These are phyloP conservation scores for Neosilurus hyrtlii DNA, from an alignment of 2,797 vertebrate species.

Conservation along the genomic window DNA sequence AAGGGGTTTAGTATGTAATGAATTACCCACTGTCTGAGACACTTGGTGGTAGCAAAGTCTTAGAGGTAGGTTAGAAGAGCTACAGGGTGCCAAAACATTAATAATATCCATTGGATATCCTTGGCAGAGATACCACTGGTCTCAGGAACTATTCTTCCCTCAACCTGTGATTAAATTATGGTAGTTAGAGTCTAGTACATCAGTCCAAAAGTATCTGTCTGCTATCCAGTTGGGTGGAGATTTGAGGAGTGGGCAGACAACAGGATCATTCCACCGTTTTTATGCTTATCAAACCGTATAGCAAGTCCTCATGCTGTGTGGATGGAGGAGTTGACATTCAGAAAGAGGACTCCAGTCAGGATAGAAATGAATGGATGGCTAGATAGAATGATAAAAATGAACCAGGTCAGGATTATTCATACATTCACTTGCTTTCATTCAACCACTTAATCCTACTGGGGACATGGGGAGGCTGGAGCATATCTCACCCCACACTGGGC, in stretches of 20 bases:
- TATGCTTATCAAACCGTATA: not conserved
- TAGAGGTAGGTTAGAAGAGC: not conserved
- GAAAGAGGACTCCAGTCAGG: too few relatives aligned
- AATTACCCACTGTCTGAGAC: not conserved
- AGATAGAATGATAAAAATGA: not conserved
- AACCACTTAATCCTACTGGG: too few relatives aligned
- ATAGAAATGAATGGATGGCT: not conserved
- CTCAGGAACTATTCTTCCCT: not conserved
- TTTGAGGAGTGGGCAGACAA: not conserved
- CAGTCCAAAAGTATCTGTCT: not conserved
- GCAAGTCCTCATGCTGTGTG: not conserved
- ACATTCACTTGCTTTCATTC: too few relatives aligned
- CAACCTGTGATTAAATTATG: not conserved
- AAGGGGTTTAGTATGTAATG: not conserved
- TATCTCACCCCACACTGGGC: too few relatives aligned
- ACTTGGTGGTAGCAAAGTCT: not conserved
- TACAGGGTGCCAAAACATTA: not conserved
- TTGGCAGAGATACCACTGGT: not conserved
- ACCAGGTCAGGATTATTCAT: too few relatives aligned
- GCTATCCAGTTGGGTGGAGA: not conserved
- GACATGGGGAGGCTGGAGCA: too few relatives aligned
- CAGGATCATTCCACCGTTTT: not conserved
- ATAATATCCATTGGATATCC: not conserved
- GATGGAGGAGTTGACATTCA: not conserved
- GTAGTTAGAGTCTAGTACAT: not conserved